A percentile compares a stretch with the other conserved stretches of the same genome.
Evolutionary conservation across 2,113 vertebrate genomes (phyloP).

Genomic region (Gymnarchus niloticus): DNA sequence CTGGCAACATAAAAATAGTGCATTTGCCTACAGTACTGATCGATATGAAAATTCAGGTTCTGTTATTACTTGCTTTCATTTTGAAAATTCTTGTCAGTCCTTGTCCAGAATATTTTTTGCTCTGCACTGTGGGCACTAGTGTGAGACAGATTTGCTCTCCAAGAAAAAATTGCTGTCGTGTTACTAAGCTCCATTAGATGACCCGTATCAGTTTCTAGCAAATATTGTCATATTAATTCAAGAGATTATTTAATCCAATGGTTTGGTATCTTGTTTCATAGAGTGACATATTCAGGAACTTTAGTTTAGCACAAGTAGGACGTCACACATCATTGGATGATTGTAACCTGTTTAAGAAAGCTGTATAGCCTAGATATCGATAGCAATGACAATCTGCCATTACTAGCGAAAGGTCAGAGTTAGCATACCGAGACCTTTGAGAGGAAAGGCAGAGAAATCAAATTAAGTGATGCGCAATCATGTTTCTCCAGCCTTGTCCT

Average conservation of each 20-base stretch:
- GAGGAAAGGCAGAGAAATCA: not conserved
- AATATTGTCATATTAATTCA: not conserved
- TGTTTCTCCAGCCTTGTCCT: not conserved
- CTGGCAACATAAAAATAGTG: not conserved
- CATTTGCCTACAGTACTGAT: not conserved
- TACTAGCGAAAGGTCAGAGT: not conserved
- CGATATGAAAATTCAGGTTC: not conserved
- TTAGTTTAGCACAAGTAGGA: not conserved
- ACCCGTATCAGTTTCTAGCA: not conserved
- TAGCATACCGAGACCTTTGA: not conserved
- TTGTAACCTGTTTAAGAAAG: not conserved
- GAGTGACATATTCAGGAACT: not conserved
- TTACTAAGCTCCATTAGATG: not conserved
- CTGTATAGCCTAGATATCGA: not conserved
- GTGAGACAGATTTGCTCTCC: not conserved
- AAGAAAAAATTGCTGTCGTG: not conserved
- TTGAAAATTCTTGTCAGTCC: not conserved
- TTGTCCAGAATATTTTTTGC: not conserved
- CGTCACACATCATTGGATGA: not conserved
- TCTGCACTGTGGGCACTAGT: no score
- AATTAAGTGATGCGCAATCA: constrained; percentile 5
- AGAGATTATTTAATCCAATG: not conserved
- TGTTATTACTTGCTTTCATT: not conserved
- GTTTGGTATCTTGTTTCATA: no score
- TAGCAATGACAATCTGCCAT: not conserved